Evolutionary conservation across 1,140 invertebrate genomes (phyloP).

Genomic region (Aphaenogaster rudis): DNA sequence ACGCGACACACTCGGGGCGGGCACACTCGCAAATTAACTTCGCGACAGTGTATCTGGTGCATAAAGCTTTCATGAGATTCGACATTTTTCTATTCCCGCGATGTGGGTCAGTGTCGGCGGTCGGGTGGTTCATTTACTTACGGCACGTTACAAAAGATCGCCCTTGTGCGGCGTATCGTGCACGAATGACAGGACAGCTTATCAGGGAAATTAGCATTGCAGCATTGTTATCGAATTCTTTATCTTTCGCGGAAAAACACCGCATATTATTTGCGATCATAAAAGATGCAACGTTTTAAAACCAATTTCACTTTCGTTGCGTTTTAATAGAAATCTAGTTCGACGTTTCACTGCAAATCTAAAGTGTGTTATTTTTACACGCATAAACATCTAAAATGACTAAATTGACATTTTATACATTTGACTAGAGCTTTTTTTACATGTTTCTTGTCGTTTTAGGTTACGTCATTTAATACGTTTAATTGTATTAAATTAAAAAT

Average conservation of each 20-base stretch:
- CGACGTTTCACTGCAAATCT: background rate
- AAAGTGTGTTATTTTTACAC: no score
- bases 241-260: background rate
- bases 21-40: background rate
- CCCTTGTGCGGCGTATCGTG: conserved; percentile 9
- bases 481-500: no score
- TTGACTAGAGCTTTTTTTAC: no score
- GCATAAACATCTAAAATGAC: no score
- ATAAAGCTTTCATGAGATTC: conserved; percentile 72
- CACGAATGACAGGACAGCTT: conserved; percentile 24
- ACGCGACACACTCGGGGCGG: background rate
- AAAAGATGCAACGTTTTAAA: background rate
- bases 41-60: conserved; percentile 5
- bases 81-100: conserved; percentile 72
- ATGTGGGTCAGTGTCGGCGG: conserved; percentile 67
- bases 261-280: background rate
- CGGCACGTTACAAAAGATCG: conserved; percentile 32
- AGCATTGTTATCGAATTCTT: background rate
- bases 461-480: no score
- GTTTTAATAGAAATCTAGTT: background rate
- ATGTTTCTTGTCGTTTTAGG: no score
- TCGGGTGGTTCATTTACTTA: conserved; percentile 53
- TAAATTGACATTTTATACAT: no score
- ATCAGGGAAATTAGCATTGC: conserved; percentile 37
- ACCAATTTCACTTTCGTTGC: background rate